These are phyloP conservation scores for Halcyon chelicuti DNA, from an alignment of 2,797 vertebrate species.

Conservation along the genomic window DNA sequence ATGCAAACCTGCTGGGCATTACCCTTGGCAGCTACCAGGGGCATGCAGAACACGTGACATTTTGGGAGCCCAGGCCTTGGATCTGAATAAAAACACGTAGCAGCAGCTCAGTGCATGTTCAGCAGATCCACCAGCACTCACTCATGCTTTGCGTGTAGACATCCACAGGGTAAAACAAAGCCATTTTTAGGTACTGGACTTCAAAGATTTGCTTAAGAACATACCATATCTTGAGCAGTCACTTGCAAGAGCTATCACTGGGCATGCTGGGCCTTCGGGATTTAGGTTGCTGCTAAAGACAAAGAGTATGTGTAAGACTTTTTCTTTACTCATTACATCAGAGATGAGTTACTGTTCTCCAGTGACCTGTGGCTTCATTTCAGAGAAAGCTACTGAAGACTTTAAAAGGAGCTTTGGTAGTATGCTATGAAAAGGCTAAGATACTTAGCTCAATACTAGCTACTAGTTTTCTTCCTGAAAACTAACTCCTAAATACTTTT, in stretches of 20 bases:
- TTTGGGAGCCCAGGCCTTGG: not conserved
- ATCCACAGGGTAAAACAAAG: not conserved
- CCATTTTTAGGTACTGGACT: not conserved
- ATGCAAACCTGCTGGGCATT: not conserved
- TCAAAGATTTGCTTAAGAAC: slow-evolving; percentile 15
- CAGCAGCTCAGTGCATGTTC: not conserved
- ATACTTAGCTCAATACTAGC: not conserved
- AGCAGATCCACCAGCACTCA: not conserved
- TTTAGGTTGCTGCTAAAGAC: slow-evolving; percentile 62
- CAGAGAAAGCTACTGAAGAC: not conserved
- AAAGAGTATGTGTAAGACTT: not conserved
- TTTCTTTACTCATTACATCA: not conserved
- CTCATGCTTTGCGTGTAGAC: not conserved
- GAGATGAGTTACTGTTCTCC: not conserved
- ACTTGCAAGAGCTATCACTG: slow-evolving; percentile 71
- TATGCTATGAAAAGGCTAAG: not conserved
- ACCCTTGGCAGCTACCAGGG: not conserved
- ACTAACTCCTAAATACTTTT: not conserved
- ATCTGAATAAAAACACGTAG: not conserved
- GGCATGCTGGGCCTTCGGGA: slow-evolving; percentile 47
- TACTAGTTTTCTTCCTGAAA: not conserved
- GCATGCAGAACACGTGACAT: rapidly evolving
- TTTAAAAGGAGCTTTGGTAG: not conserved
- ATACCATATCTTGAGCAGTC: slow-evolving; percentile 74
- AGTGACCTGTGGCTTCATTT: not conserved